Conservation (phyloP, 2,113 vertebrate genomes). For the Nyctibius bracteatus region DNA sequence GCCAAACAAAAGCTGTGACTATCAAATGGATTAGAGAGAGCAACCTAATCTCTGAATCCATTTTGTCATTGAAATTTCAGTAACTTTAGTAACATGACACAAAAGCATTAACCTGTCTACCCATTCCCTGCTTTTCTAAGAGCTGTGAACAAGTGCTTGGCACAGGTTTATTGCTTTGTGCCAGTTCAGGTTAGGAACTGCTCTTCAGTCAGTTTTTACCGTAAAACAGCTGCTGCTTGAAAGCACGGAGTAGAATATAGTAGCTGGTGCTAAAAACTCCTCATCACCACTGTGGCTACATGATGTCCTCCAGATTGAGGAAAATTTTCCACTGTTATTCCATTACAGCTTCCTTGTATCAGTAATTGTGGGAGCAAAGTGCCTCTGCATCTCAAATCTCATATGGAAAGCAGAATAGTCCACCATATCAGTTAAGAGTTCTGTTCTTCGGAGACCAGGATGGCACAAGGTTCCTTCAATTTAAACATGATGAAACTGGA, state of each 20-base stretch:
- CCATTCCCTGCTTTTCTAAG: background rate
- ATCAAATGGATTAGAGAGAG: background rate
- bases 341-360: background rate
- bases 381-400: background rate
- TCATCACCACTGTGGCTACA: background rate
- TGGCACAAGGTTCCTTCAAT: background rate
- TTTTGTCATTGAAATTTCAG: background rate
- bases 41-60: background rate
- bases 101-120: background rate
- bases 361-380: background rate
- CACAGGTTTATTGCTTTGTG: background rate
- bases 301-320: background rate
- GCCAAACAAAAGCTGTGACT: background rate
- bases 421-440: accelerated
- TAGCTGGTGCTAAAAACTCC: background rate
- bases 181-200: background rate
- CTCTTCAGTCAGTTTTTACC: background rate
- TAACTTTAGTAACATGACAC: background rate
- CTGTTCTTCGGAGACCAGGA: background rate
- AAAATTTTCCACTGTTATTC: background rate
- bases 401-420: background rate
- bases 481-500: background rate
- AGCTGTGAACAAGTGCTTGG: background rate
- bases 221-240: background rate
- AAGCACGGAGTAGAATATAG: background rate